Base-by-base conservation (phyloP, 2,888 invertebrate genomes). In the Hydropsyche betteni region DNA sequence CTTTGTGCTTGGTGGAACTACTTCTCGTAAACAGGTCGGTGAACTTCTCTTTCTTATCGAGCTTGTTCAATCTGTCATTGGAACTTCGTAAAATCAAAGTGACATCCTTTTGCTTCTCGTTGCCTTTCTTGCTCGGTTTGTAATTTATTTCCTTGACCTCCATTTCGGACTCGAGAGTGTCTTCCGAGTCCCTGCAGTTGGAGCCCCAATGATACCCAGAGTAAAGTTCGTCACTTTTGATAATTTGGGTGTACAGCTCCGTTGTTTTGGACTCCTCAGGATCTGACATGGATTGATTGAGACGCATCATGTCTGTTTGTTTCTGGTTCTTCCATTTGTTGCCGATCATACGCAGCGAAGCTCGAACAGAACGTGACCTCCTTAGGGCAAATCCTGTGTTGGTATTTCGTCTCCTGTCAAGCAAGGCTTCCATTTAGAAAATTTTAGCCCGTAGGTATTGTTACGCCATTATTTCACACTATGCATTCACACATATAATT, bases 331-430 rank as follows among this genome's bases (percentile, higher is more conserved):
- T 88, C 86, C 90, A 89, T 83, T 90, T 90, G 81, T 88, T 88
- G 77, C 90, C 89, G 77, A 93, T 89, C 83, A 91, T 84, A 80
- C 92, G 89, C 80, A 93, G 85, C 80, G 92, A 92, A 80, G 91
- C 90, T 81, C 92, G 88, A 82, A 92, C 91, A 80, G 92, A 92
- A 83, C 91, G 88, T 80, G 91, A 89, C 80, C 92, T 89, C 80
- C 91, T 90, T 81, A 89, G 80, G n/a, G 86, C 81, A 77, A 85
- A 86, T 82, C 85, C 86, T 82, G 86, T 86, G 83, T 87, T 87
- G 16, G 77, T 58, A 75, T 84, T 84, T 84, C 86, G 86, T 84
- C 87, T 85, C 83, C 84, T 86, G 80, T 88, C 88, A 84, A 87
- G 84, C 84, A 87, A 84, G 84, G 84, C 85, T 83, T 87, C 88